Conservation (phyloP, 2,888 invertebrate genomes). For the Lycocerus yunnanus region DNA sequence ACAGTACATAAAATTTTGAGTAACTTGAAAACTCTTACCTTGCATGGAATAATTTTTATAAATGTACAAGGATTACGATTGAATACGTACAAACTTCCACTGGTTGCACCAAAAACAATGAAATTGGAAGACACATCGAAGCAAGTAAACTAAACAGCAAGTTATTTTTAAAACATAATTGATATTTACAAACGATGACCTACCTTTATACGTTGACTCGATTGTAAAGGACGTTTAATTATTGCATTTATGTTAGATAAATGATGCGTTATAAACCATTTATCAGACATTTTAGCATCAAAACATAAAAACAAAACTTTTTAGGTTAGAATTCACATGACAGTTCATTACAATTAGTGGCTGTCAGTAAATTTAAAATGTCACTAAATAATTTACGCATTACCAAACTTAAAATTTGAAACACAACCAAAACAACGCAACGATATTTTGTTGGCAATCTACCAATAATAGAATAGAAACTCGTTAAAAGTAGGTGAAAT, state of each 20-base stretch:
- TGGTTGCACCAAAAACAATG: slow-evolving; percentile 79
- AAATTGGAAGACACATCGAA: slow-evolving; percentile 74
- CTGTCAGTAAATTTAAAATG: not conserved
- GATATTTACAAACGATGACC: slow-evolving; percentile 18
- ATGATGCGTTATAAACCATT: slow-evolving; percentile 47
- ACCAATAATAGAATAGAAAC: not conserved
- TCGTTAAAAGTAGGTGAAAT: not conserved
- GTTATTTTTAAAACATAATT: not conserved
- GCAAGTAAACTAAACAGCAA: slow-evolving; percentile 71
- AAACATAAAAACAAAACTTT: not conserved
- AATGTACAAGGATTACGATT: slow-evolving; percentile 74
- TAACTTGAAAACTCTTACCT: slow-evolving; percentile 59
- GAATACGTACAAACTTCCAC: slow-evolving; percentile 81
- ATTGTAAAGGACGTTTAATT: slow-evolving; percentile 65
- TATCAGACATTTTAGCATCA: slow-evolving; percentile 8
- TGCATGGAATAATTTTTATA: slow-evolving; percentile 77
- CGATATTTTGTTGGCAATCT: slow-evolving; percentile 2
- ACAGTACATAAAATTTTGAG: not conserved
- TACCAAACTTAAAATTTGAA: not conserved
- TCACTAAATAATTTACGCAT: not conserved
- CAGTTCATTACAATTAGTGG: not conserved
- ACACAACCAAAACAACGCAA: not conserved
- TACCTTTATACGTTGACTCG: slow-evolving; percentile 75
- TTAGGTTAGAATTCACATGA: not conserved
- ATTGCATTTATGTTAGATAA: slow-evolving; percentile 59